A percentile compares a stretch with the other conserved stretches of the same genome.
Conservation (phyloP, 2,888 invertebrate genomes). For the Cryptocephalus primarius region DNA sequence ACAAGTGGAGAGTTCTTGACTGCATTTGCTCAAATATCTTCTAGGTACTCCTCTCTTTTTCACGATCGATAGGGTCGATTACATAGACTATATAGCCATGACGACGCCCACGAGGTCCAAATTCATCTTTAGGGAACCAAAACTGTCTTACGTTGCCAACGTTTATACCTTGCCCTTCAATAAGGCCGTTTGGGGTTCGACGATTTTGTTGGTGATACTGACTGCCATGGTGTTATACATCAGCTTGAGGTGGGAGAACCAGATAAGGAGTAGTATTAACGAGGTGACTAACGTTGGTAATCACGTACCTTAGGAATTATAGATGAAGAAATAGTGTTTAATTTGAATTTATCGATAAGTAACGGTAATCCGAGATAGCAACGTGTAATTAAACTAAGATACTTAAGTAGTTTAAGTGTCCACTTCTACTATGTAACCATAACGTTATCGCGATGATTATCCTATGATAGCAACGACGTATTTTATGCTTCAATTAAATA, state of each 20-base stretch:
- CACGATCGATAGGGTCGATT: constrained; percentile 46
- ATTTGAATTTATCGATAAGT: not conserved
- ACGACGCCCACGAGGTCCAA: constrained; percentile 56
- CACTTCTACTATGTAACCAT: too few relatives aligned
- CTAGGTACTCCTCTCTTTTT: constrained; percentile 54
- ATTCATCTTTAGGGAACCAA: constrained; percentile 62
- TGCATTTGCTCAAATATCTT: constrained; percentile 12
- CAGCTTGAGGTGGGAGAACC: constrained; percentile 37
- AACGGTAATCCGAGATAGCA: too few relatives aligned
- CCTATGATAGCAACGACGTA: too few relatives aligned
- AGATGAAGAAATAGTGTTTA: not conserved
- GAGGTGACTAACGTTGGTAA: constrained; percentile 2
- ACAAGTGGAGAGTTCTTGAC: not conserved
- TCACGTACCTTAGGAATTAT: not conserved
- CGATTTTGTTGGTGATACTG: constrained; percentile 38
- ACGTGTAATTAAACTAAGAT: too few relatives aligned
- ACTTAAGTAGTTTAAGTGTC: too few relatives aligned
- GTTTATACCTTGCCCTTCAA: constrained; percentile 59
- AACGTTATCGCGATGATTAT: too few relatives aligned
- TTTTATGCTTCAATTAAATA: too few relatives aligned
- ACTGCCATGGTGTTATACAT: constrained; percentile 34
- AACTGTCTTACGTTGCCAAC: constrained; percentile 58
- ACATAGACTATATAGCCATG: constrained; percentile 56
- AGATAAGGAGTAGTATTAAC: not conserved
- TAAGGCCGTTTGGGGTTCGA: constrained; percentile 52